A percentile compares a stretch with the other conserved stretches of the same genome.
Evolutionary conservation across 1,140 invertebrate species (phyloP).

Genomic region (Micrasema minimum): DNA sequence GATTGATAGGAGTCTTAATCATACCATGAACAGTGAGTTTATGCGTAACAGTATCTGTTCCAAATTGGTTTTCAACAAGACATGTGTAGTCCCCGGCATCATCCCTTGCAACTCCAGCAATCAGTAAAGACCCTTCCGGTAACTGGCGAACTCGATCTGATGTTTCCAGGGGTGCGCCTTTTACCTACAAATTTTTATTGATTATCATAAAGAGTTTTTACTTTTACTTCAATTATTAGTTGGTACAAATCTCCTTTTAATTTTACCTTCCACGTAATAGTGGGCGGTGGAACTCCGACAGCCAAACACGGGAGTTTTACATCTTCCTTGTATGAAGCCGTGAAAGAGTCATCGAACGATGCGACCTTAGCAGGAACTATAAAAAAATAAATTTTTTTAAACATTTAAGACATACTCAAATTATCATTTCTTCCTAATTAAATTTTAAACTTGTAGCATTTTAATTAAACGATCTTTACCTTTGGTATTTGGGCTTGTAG

Average conservation of each 20-base stretch:
- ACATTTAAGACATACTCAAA: not conserved
- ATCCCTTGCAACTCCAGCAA: slow-evolving; percentile 87
- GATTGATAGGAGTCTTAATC: not conserved
- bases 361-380: slow-evolving; percentile 91
- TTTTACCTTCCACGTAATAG: slow-evolving; percentile 86
- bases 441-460: no score
- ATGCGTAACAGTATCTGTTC: slow-evolving; percentile 91
- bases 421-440: not conserved
- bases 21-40: slow-evolving; percentile 85
- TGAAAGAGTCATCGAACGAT: slow-evolving; percentile 91
- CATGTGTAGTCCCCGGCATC: slow-evolving; percentile 93
- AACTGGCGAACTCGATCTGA: slow-evolving; percentile 84
- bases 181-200: slow-evolving; percentile 57
- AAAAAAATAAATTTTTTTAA: slow-evolving; percentile 1
- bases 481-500: slow-evolving; percentile 83
- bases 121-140: slow-evolving; percentile 89
- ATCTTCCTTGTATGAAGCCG: slow-evolving; percentile 90
- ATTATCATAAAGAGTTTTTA: not conserved
- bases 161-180: slow-evolving; percentile 73
- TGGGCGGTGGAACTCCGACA: slow-evolving; percentile 88
- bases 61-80: slow-evolving; percentile 92
- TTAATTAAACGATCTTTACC: slow-evolving; percentile 63
- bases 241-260: not conserved
- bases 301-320: slow-evolving; percentile 91
- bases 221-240: no score